Percentiles rank a stretch among this genome's conserved stretches.
phyloP scores from a whole-genome alignment of 2,888 invertebrate species.

The Drosophila hawaiiensis region DNA sequence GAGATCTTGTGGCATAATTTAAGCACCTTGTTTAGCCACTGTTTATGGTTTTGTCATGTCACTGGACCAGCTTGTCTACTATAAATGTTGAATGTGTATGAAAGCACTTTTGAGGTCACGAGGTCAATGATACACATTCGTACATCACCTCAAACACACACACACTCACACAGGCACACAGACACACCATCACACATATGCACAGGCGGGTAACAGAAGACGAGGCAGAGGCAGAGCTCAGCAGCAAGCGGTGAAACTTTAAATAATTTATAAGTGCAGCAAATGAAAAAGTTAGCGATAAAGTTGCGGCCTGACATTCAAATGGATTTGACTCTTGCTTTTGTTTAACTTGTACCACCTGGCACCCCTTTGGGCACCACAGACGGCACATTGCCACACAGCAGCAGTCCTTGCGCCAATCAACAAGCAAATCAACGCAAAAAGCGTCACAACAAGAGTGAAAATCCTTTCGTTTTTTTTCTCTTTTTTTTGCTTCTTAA shows the following conservation, averaged over 20 bases:
- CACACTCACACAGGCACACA: conserved; percentile 5
- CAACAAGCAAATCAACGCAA: conserved; percentile 76
- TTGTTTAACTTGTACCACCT: conserved; percentile 27
- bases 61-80: conserved; percentile 67
- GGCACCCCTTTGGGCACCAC: not conserved
- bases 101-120: conserved; percentile 74
- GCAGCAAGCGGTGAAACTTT: conserved; percentile 64
- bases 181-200: conserved; percentile 12
- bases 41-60: conserved; percentile 80
- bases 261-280: conserved; percentile 80
- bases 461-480: conserved; percentile 43
- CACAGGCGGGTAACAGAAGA: not conserved
- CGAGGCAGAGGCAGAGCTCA: not conserved
- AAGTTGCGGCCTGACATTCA: conserved; percentile 48
- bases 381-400: not conserved
- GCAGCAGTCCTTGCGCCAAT: conserved; percentile 56
- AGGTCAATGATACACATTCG: conserved; percentile 74
- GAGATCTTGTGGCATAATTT: conserved; percentile 81
- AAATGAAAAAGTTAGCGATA: conserved; percentile 74
- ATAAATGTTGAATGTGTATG: conserved; percentile 57
- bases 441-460: conserved; percentile 49
- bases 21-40: conserved; percentile 82
- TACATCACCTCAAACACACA: conserved; percentile 22
- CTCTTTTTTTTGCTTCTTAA: conserved; percentile 39
- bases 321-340: conserved; percentile 53